Percentiles rank a stretch among this genome's conserved stretches.
These are phyloP conservation scores for Doryteuthis pealeii DNA, from an alignment of 1,140 invertebrate species.

Conservation along the genomic window DNA sequence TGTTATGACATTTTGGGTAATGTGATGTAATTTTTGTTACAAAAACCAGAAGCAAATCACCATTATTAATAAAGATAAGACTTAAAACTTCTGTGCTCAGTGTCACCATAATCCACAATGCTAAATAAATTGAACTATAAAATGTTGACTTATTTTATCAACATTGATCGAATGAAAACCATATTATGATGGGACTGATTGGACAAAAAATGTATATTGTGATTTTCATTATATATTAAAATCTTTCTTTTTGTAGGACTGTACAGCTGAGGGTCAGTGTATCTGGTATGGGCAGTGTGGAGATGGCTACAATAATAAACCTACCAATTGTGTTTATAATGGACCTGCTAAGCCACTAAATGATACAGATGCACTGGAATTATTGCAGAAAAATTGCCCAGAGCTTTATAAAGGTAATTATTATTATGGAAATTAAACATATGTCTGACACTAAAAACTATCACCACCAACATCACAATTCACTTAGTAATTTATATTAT, in stretches of 20 bases:
- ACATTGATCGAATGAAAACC: neutral
- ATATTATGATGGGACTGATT: no score
- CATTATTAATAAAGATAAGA: neutral
- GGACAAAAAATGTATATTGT: neutral
- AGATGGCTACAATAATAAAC: constrained; percentile 38
- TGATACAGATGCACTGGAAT: constrained; percentile 54
- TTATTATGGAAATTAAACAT: no score
- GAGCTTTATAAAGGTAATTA: constrained; percentile 48
- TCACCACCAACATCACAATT: no score
- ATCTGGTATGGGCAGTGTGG: constrained; percentile 78
- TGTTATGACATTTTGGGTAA: no score
- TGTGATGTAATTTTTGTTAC: no score
- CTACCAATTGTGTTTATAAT: constrained; percentile 72
- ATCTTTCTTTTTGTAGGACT: constrained; percentile 15
- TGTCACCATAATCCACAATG: constrained; percentile 4
- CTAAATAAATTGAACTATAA: neutral
- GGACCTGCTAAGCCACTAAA: constrained; percentile 69
- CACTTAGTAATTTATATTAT: no score
- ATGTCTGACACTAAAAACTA: no score
- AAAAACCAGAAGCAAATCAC: no score
- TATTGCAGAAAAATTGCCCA: constrained; percentile 72
- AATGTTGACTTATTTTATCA: neutral
- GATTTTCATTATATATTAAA: neutral
- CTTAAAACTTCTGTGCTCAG: neutral
- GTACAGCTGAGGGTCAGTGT: constrained; percentile 66